Evolutionary conservation across 2,888 invertebrate genomes (phyloP).

Genomic region (Parelbella ahira): DNA sequence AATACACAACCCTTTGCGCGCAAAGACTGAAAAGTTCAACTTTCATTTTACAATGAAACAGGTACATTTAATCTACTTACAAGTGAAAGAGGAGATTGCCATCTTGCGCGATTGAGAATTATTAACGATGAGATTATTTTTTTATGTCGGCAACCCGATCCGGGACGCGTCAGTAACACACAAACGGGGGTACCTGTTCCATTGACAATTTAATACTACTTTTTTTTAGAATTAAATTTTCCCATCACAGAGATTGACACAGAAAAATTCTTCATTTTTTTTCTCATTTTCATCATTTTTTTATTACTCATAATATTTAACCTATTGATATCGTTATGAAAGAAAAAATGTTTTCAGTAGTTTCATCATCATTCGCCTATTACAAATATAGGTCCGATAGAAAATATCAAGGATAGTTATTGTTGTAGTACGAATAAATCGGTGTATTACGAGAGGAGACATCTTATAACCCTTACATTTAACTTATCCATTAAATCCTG

Average conservation of each 20-base stretch:
- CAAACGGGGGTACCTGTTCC: conserved; percentile 48
- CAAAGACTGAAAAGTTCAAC: conserved; percentile 78
- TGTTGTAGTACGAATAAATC: conserved; percentile 56
- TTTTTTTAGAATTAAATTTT: conserved; percentile 71
- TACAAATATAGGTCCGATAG: conserved; percentile 58
- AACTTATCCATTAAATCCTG: conserved; percentile 68
- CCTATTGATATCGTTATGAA: conserved; percentile 76
- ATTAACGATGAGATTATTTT: conserved; percentile 23
- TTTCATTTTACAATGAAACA: conserved; percentile 62
- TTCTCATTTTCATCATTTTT: no score
- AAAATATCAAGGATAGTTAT: conserved; percentile 63
- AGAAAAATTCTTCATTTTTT: conserved; percentile 48
- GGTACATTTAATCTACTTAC: conserved; percentile 30
- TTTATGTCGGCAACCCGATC: conserved; percentile 7
- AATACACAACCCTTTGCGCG: conserved; percentile 81
- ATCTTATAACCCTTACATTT: conserved; percentile 66
- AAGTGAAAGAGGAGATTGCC: conserved; percentile 24
- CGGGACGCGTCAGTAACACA: conserved; percentile 28
- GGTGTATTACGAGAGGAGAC: conserved; percentile 73
- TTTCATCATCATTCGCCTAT: conserved; percentile 69
- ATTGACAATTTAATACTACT: conserved; percentile 71
- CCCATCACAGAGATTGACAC: conserved; percentile 78
- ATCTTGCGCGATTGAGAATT: conserved; percentile 26
- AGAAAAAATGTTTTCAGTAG: conserved; percentile 70
- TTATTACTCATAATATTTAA: conserved; percentile 58